Evolutionary conservation across 2,888 invertebrate genomes (phyloP).

Genomic region (Ditula angustiorana): DNA sequence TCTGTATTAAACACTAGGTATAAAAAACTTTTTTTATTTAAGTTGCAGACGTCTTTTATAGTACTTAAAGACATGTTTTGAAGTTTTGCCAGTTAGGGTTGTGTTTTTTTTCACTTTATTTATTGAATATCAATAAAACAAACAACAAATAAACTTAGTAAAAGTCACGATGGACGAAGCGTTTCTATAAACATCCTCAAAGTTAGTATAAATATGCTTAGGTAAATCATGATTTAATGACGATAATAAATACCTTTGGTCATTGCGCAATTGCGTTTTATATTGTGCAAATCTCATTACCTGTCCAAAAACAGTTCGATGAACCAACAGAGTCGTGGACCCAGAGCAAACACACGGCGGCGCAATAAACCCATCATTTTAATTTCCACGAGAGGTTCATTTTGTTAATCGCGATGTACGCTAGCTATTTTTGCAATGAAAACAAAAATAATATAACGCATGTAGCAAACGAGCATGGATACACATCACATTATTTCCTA

Average conservation of each 20-base stretch:
- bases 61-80: no score
- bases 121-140: no score
- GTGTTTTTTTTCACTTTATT: no score
- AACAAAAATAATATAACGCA: neutral
- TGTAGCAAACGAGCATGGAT: neutral
- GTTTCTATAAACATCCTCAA: no score
- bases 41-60: neutral
- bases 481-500: neutral
- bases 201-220: no score
- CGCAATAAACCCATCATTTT: slow-evolving; percentile 50
- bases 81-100: no score
- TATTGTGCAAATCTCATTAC: slow-evolving; percentile 31
- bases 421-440: neutral
- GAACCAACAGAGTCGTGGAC: slow-evolving; percentile 59
- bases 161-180: no score
- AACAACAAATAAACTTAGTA: no score
- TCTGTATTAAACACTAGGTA: no score
- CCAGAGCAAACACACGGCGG: slow-evolving; percentile 43
- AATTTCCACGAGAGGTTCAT: slow-evolving; percentile 50
- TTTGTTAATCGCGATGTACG: neutral
- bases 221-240: no score
- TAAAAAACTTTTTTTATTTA: neutral
- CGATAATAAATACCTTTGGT: no score
- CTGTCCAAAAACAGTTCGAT: slow-evolving; percentile 42
- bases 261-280: slow-evolving; percentile 17